phyloP scores from a whole-genome alignment of 2,888 invertebrate species.

The Cephus sareptanus region DNA sequence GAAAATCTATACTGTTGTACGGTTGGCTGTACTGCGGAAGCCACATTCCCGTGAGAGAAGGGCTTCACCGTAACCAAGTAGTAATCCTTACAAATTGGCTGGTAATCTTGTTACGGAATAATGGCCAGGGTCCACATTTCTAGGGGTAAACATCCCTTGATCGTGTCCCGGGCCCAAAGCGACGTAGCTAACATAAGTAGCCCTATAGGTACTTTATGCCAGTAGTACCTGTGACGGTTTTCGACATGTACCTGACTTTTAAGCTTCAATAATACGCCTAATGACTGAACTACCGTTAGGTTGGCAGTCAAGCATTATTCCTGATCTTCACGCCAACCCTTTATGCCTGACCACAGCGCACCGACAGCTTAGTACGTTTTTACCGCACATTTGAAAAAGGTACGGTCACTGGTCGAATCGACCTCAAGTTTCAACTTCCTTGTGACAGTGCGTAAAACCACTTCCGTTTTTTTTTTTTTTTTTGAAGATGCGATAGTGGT shows the following conservation, averaged over 20 bases:
- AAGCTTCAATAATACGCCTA: constrained; percentile 37
- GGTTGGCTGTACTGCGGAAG: not conserved
- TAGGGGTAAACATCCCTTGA: not conserved
- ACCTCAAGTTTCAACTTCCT: not conserved
- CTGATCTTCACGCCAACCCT: constrained; percentile 56
- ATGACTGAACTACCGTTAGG: constrained; percentile 49
- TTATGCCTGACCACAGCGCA: constrained; percentile 24
- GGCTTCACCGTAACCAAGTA: constrained; percentile 13
- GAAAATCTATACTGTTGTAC: not conserved
- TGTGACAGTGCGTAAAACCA: not conserved
- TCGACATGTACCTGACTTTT: constrained; percentile 25
- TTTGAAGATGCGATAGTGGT: not conserved
- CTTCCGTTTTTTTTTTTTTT: constrained; percentile 7
- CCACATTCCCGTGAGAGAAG: not conserved
- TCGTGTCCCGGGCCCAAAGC: not conserved
- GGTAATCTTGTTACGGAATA: constrained; percentile 49
- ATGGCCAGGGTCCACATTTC: constrained; percentile 16
- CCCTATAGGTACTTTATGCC: not conserved
- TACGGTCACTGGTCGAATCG: not conserved
- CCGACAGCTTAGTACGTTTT: constrained; percentile 11
- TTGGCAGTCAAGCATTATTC: constrained; percentile 45
- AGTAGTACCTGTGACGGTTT: not conserved
- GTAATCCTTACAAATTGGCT: constrained; percentile 48
- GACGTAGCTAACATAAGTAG: not conserved
- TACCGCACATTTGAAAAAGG: constrained; percentile 8